Conservation (phyloP, 2,888 invertebrate species). For the Apodemia zela region DNA sequence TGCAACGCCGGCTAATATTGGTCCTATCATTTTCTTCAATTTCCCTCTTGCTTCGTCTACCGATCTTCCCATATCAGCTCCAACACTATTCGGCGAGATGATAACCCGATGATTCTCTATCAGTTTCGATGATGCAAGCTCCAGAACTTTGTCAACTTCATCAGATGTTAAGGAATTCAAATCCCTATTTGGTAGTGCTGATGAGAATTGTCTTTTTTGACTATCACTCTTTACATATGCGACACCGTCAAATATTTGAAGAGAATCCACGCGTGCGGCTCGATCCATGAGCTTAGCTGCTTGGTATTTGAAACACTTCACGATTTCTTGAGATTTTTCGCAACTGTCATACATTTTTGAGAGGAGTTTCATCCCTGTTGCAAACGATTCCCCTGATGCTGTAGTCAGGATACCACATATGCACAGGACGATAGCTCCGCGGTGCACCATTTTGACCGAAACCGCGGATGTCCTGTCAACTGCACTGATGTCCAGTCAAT, state of each 20-base stretch:
- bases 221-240: conserved; percentile 74
- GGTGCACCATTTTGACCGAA: conserved; percentile 64
- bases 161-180: conserved; percentile 81
- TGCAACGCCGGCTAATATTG: conserved; percentile 84
- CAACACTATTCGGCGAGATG: conserved; percentile 65
- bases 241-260: conserved; percentile 83
- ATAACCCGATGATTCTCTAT: conserved; percentile 81
- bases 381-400: conserved; percentile 61
- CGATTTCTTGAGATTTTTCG: conserved; percentile 81
- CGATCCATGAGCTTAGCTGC: conserved; percentile 83
- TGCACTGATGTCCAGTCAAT: conserved; percentile 60
- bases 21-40: conserved; percentile 83
- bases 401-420: conserved; percentile 50
- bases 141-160: conserved; percentile 81
- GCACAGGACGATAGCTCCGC: conserved; percentile 64
- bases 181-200: conserved; percentile 77
- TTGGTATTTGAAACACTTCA: conserved; percentile 86
- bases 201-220: conserved; percentile 67
- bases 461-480: conserved; percentile 49
- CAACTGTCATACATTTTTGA: conserved; percentile 82
- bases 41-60: conserved; percentile 80
- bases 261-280: conserved; percentile 81
- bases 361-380: conserved; percentile 69
- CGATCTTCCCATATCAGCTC: conserved; percentile 67
- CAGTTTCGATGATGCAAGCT: conserved; percentile 78